phyloP scores from a whole-genome alignment of 2,888 invertebrate genomes.

The Heliconius sara region DNA sequence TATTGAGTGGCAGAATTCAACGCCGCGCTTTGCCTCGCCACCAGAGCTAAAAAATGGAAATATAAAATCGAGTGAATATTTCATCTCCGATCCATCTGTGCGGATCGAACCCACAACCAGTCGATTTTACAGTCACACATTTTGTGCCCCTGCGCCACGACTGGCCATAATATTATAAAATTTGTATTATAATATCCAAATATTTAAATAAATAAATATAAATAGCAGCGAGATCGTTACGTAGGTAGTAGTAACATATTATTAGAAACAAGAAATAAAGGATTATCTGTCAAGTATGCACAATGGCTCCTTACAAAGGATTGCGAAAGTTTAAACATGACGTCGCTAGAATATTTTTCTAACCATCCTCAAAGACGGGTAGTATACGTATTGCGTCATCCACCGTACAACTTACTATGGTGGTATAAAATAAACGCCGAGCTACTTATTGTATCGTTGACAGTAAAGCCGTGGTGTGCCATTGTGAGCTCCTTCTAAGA shows the following conservation, averaged over 20 bases:
- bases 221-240: conserved; percentile 1
- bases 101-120: too few species aligned
- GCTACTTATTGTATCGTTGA: conserved; percentile 79
- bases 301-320: conserved; percentile 53
- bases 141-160: too few species aligned
- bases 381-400: conserved; percentile 63
- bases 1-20: too few species aligned
- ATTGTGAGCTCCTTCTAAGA: conserved; percentile 72
- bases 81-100: too few species aligned
- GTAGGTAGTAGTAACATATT: not conserved
- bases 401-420: conserved; percentile 65
- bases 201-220: not conserved
- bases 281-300: conserved; percentile 28
- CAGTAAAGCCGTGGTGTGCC: conserved; percentile 73
- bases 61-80: too few species aligned
- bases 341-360: conserved; percentile 58
- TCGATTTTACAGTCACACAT: too few species aligned
- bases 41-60: too few species aligned
- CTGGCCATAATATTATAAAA: not conserved
- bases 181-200: not conserved
- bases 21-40: too few species aligned
- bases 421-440: conserved; percentile 69
- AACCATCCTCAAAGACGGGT: conserved; percentile 65
- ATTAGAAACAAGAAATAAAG: conserved; percentile 21
- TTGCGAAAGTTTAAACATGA: conserved; percentile 57